A percentile compares a stretch with the other conserved stretches of the same genome.
Conservation (phyloP, 1,140 invertebrate genomes). For the Nephila pilipes region DNA sequence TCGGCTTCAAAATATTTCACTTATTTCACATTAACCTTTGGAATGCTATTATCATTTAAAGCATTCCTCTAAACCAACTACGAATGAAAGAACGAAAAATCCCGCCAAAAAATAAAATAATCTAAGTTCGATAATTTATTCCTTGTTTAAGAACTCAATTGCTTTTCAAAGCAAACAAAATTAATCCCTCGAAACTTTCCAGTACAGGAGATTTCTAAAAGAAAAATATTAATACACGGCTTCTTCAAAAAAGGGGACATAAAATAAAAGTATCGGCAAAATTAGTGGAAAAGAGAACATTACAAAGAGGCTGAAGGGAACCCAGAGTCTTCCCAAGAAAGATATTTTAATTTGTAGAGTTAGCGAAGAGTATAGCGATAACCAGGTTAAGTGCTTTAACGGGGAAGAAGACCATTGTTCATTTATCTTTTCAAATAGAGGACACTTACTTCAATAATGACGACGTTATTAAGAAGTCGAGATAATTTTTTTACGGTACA, state of each 20-base stretch:
- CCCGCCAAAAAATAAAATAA: no score
- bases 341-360: slow-evolving; percentile 36
- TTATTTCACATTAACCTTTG: no score
- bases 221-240: not conserved
- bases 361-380: slow-evolving; percentile 20
- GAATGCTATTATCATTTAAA: not conserved
- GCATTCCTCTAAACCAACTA: not conserved
- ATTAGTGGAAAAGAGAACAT: not conserved
- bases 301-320: not conserved
- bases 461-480: not conserved
- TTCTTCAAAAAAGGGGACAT: not conserved
- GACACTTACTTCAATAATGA: not conserved
- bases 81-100: not conserved
- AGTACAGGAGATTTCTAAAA: not conserved
- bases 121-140: no score
- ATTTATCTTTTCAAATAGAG: slow-evolving; percentile 1
- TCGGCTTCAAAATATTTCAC: no score
- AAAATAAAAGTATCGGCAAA: not conserved
- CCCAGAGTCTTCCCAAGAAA: not conserved
- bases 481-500: not conserved
- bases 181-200: not conserved
- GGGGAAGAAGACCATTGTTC: not conserved
- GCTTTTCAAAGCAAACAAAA: not conserved
- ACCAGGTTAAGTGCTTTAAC: slow-evolving; percentile 37
- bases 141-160: not conserved